Percentiles rank a stretch among this genome's conserved stretches.
These are phyloP conservation scores for Lepidocyrtinus sp. DNA, from an alignment of 2,888 invertebrate genomes.

Conservation along the genomic window DNA sequence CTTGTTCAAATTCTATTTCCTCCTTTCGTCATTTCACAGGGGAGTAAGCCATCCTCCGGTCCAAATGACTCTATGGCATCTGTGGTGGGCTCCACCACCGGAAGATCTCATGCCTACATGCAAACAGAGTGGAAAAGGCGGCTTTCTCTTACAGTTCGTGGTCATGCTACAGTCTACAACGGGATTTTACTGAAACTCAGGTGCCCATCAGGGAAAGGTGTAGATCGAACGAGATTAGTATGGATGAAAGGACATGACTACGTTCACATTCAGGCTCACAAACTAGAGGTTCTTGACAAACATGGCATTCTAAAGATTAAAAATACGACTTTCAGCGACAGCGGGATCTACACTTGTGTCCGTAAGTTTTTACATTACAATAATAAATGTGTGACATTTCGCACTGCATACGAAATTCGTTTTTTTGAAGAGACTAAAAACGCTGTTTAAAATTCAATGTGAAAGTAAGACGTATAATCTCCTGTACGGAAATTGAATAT, in stretches of 20 bases:
- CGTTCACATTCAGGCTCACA: slow-evolving; percentile 79
- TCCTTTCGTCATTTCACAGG: slow-evolving; percentile 12
- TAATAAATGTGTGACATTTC: neutral
- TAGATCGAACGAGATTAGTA: slow-evolving; percentile 81
- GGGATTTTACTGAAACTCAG: slow-evolving; percentile 94
- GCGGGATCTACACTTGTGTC: slow-evolving; percentile 89
- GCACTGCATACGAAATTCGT: neutral
- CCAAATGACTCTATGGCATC: slow-evolving; percentile 73
- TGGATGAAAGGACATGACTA: slow-evolving; percentile 92
- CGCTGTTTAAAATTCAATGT: too few relatives aligned
- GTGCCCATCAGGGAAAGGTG: slow-evolving; percentile 79
- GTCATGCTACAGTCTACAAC: slow-evolving; percentile 89
- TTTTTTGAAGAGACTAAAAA: neutral
- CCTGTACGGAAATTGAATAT: slow-evolving; percentile 39
- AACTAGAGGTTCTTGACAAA: slow-evolving; percentile 89
- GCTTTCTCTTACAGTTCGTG: slow-evolving; percentile 90
- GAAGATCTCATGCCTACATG: slow-evolving; percentile 72
- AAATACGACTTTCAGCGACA: slow-evolving; percentile 85
- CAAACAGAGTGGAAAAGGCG: slow-evolving; percentile 88
- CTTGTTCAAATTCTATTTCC: neutral
- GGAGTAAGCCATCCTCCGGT: slow-evolving; percentile 29
- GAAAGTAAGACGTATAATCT: slow-evolving; percentile 9
- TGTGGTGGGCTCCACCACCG: slow-evolving; percentile 73
- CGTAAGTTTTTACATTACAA: slow-evolving; percentile 73
- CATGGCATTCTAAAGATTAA: slow-evolving; percentile 90